phyloP scores from a whole-genome alignment of 2,888 invertebrate species.

The Apamea monoglypha region DNA sequence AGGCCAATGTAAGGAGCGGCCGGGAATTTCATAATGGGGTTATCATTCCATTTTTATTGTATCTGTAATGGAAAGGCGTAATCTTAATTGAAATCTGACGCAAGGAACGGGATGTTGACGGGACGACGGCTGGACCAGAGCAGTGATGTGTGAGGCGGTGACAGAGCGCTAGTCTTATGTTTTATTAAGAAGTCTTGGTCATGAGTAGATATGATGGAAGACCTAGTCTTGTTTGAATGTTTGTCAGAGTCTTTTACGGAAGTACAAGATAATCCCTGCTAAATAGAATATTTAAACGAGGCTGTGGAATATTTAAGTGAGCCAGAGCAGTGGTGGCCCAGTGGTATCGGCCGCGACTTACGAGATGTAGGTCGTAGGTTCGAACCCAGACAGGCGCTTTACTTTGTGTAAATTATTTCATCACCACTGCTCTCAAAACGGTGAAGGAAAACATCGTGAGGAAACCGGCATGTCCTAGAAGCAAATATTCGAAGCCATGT shows the following conservation, averaged over 20 bases:
- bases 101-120: conserved; percentile 36
- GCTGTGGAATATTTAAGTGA: no score
- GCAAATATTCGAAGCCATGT: no score
- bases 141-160: conserved; percentile 19
- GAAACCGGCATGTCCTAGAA: no score
- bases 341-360: no score
- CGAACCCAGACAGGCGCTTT: no score
- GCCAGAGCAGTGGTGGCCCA: no score
- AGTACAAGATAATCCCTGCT: background rate
- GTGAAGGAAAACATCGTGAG: no score
- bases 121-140: conserved; percentile 4
- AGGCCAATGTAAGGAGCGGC: conserved; percentile 48
- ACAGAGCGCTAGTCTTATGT: background rate
- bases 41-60: conserved; percentile 66
- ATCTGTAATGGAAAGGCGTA: conserved; percentile 52
- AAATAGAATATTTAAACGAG: background rate
- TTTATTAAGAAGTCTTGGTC: conserved; percentile 1
- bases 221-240: no score
- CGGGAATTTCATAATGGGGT: conserved; percentile 64
- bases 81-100: conserved; percentile 67
- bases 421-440: no score
- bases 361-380: no score
- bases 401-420: no score
- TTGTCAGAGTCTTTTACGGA: background rate
- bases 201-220: background rate